Percentiles rank a stretch among this genome's conserved stretches.
Conservation (phyloP, 64 coral and sea anemone genomes). For the Actinia equina region DNA sequence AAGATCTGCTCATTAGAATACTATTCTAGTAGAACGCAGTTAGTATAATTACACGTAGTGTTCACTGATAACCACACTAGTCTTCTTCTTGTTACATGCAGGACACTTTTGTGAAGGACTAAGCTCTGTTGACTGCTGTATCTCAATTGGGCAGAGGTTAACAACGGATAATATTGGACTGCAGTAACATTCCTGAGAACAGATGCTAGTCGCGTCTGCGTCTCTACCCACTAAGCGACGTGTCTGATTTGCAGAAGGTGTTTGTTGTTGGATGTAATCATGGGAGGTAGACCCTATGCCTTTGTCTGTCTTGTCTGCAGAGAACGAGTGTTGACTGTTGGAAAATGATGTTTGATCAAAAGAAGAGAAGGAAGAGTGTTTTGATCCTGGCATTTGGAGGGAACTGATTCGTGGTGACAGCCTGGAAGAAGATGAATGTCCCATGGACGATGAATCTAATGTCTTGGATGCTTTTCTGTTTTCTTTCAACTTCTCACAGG, state of each 20-base stretch:
- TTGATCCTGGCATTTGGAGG: neutral
- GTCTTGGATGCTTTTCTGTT: conserved; percentile 25
- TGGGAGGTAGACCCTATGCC: neutral
- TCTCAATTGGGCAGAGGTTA: conserved; percentile 60
- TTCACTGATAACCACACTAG: neutral
- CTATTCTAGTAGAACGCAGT: neutral
- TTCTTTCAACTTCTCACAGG: conserved; percentile 63
- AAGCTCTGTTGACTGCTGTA: conserved; percentile 37
- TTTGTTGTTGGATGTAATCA: neutral
- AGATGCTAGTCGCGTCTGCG: neutral
- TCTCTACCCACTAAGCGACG: neutral
- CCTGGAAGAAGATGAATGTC: neutral
- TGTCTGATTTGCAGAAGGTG: neutral
- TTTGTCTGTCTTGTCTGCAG: neutral
- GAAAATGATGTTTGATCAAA: conserved; percentile 9
- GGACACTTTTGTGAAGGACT: conserved; percentile 56
- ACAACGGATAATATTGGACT: conserved; percentile 85
- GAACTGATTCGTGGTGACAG: neutral
- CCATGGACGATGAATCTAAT: neutral
- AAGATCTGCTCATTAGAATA: no score
- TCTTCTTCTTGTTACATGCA: conserved; percentile 61
- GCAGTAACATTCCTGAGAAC: conserved; percentile 58
- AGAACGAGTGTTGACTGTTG: neutral
- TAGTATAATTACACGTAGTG: conserved; percentile 3
- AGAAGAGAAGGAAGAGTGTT: neutral